phyloP scores from a whole-genome alignment of 2,888 invertebrate species.

The Eulithis prunata region DNA sequence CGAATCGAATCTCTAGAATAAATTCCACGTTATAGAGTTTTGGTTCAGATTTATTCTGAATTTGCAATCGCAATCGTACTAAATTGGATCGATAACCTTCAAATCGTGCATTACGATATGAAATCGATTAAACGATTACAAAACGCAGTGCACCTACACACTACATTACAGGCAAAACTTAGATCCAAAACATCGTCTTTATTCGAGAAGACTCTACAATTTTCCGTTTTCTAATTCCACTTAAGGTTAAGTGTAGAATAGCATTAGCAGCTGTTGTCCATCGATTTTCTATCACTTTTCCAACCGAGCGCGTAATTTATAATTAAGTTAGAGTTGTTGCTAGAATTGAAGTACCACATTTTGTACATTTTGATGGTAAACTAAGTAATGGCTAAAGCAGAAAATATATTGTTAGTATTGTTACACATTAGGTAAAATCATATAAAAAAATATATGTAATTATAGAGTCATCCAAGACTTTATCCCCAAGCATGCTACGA shows the following conservation, averaged over 20 bases:
- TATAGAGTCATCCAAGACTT: too few species aligned
- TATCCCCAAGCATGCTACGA: too few species aligned
- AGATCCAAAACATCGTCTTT: neutral
- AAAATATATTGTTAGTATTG: neutral
- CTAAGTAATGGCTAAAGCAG: too few species aligned
- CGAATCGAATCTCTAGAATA: constrained; percentile 2
- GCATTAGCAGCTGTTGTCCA: constrained; percentile 18
- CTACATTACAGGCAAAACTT: neutral
- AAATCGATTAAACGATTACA: constrained; percentile 49
- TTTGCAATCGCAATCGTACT: constrained; percentile 19
- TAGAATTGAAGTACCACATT: constrained; percentile 11
- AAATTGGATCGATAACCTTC: constrained; percentile 23
- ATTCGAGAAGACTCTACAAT: neutral
- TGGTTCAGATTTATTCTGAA: constrained; percentile 14
- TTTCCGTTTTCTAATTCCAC: constrained; percentile 21
- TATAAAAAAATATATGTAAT: too few species aligned
- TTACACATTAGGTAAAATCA: too few species aligned
- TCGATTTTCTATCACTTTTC: constrained; percentile 34
- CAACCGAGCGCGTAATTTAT: constrained; percentile 22
- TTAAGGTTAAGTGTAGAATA: constrained; percentile 19
- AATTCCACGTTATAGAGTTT: neutral
- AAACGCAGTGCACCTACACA: constrained; percentile 21
- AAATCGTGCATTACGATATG: constrained; percentile 46
- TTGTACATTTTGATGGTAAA: constrained; percentile 4
- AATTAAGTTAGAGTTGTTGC: constrained; percentile 19